Percentiles rank a stretch among this genome's conserved stretches.
Conservation (phyloP, 1,140 invertebrate genomes). For the Lepidurus apus region DNA sequence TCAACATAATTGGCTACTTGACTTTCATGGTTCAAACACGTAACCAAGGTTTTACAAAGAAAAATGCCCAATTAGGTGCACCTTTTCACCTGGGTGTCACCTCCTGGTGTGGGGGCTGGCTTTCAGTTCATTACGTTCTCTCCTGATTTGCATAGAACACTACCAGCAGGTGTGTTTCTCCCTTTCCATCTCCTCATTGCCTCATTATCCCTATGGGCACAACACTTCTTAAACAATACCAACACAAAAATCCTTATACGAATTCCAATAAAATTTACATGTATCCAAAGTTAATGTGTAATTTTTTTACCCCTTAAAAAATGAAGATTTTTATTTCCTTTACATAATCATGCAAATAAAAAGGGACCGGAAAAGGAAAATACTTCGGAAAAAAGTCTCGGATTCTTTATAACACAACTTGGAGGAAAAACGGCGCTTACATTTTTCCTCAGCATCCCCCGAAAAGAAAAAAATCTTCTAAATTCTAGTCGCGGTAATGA, state of each 20-base stretch:
- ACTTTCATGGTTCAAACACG: neutral
- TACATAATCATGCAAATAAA: neutral
- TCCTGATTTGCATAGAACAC: slow-evolving; percentile 15
- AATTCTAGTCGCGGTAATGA: neutral
- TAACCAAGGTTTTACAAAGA: neutral
- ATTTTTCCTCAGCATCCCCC: neutral
- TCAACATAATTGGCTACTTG: slow-evolving; percentile 14
- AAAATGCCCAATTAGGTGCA: slow-evolving; percentile 21
- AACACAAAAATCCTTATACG: no score
- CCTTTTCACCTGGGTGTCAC: slow-evolving; percentile 20
- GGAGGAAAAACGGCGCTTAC: neutral
- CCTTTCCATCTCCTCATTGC: neutral
- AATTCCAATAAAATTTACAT: no score
- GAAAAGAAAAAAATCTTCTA: neutral
- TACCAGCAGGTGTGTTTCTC: neutral
- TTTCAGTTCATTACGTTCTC: slow-evolving; percentile 2
- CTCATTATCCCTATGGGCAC: neutral
- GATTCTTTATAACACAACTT: neutral
- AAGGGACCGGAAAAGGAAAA: slow-evolving; percentile 10
- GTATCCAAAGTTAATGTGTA: no score
- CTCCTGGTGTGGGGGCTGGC: slow-evolving; percentile 19
- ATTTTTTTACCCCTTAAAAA: no score
- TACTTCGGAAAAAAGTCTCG: neutral
- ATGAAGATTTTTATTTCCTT: neutral
- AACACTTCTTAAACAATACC: no score